Conservation (phyloP, 2,888 invertebrate species). For the Lymantria monacha region DNA sequence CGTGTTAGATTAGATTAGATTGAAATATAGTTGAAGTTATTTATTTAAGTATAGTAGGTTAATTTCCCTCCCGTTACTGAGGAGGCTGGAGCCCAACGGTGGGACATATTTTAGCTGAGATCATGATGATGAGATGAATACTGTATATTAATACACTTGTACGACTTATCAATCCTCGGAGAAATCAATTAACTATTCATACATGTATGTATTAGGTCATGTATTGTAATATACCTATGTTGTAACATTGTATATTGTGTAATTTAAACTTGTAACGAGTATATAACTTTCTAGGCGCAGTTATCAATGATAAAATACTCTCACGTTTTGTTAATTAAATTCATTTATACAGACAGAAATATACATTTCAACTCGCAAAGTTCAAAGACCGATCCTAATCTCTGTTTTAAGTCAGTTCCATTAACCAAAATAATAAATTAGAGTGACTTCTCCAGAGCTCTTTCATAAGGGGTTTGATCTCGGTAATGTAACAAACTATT, state of each 20-base stretch:
- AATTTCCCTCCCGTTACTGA: too few species aligned
- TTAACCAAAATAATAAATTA: constrained; percentile 34
- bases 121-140: too few species aligned
- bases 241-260: constrained; percentile 11
- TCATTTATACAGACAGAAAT: constrained; percentile 4
- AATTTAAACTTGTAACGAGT: constrained; percentile 6
- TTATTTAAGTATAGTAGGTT: too few species aligned
- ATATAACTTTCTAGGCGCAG: constrained; percentile 7
- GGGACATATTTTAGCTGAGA: too few species aligned
- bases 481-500: too few species aligned
- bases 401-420: constrained; percentile 12
- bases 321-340: constrained; percentile 6
- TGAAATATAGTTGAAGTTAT: too few species aligned
- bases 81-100: too few species aligned
- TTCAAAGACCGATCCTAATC: constrained; percentile 27
- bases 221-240: constrained; percentile 19
- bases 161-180: constrained; percentile 42
- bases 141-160: too few species aligned
- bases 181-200: constrained; percentile 32
- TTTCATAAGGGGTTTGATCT: constrained; percentile 15
- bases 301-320: constrained; percentile 7
- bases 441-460: constrained; percentile 6
- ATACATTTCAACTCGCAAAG: constrained; percentile 11
- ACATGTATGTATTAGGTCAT: constrained; percentile 21
- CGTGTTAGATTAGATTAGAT: too few species aligned